Percentiles rank a stretch among this genome's conserved stretches.
Conservation (phyloP, 2,888 invertebrate genomes). For the Pristionchus mayeri region DNA sequence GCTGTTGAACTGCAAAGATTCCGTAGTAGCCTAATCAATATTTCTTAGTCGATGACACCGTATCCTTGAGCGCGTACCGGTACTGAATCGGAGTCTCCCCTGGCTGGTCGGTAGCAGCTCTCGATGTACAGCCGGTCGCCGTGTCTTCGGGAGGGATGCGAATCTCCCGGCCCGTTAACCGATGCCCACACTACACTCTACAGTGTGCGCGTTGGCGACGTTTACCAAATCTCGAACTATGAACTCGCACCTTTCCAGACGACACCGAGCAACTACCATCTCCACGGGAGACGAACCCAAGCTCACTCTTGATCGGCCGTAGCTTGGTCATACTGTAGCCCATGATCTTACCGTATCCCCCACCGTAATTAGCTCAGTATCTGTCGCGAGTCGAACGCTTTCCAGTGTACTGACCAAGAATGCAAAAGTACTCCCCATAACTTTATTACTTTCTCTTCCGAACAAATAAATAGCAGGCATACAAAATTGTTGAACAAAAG, state of each 20-base stretch:
- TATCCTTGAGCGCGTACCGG: background rate
- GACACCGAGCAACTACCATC: conserved; percentile 39
- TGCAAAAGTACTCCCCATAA: too few species aligned
- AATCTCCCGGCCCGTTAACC: conserved; percentile 43
- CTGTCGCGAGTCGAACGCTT: background rate
- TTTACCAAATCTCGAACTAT: background rate
- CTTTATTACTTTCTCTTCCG: too few species aligned
- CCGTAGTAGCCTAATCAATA: too few species aligned
- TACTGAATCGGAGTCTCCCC: conserved; percentile 13
- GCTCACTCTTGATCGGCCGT: conserved; percentile 30
- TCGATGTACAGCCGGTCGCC: conserved; percentile 38
- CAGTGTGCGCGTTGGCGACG: background rate
- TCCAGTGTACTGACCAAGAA: background rate
- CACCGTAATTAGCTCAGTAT: background rate
- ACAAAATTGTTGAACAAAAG: too few species aligned
- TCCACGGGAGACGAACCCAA: conserved; percentile 16
- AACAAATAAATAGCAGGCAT: too few species aligned
- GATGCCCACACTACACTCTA: conserved; percentile 48
- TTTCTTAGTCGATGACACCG: too few species aligned
- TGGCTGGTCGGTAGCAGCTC: conserved; percentile 1
- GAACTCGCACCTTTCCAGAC: background rate
- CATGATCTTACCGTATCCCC: background rate
- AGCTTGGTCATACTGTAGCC: conserved; percentile 21
- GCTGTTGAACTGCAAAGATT: conserved; percentile 58
- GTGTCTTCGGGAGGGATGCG: conserved; percentile 14